Evolutionary conservation across 2,797 vertebrate species (phyloP), one percentile per base, ranked within the genome.

Genomic region (Apodemus agrarius): DNA sequence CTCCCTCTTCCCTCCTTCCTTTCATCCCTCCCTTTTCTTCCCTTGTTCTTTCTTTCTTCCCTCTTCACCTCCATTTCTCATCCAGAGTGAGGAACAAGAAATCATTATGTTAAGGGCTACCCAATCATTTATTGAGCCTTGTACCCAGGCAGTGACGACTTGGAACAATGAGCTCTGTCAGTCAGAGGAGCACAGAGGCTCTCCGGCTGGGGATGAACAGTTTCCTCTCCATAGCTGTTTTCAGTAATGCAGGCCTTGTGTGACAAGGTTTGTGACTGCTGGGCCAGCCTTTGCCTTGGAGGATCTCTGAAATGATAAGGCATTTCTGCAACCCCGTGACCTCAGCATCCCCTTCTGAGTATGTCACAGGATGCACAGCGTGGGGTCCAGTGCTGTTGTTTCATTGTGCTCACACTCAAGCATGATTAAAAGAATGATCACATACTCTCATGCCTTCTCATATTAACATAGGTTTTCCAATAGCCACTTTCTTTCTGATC

Each of bases 381-480:
- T 69, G 4, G 49, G 57, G 26, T 61, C 37, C 72, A 67, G 57
- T 43, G 14, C 24, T 29, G 88, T 13, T 76, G 43, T 40, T 86
- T 89, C n/a, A 46, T 17, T 92, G 74, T 61, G 31, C 86, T 85
- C 26, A n/a, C 40, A 59, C 67, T 89, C 17, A 69, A 61, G 54
- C 40, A 86, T 93, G 75, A 95, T 12, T 85, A 46, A 75, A 52
- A 43, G 17, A 69, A 46, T 61, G 93, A 22, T 76, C 34, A 78
- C 13, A 29, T 78, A 3, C 54, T 9, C 80, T 59, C n/a, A 82
- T 9, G 37, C 26, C 3, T 81, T 63, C 22, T 65, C 49, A 54
- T 34, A 49, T 57, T 37, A 91, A 63, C 78, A 29, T n/a, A 75
- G 69, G 46, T 82, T 7, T 93, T 95, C 63, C 40, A 93, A 78